These are phyloP conservation scores for Melieria omissa DNA, from an alignment of 2,888 invertebrate genomes.

Conservation along the genomic window DNA sequence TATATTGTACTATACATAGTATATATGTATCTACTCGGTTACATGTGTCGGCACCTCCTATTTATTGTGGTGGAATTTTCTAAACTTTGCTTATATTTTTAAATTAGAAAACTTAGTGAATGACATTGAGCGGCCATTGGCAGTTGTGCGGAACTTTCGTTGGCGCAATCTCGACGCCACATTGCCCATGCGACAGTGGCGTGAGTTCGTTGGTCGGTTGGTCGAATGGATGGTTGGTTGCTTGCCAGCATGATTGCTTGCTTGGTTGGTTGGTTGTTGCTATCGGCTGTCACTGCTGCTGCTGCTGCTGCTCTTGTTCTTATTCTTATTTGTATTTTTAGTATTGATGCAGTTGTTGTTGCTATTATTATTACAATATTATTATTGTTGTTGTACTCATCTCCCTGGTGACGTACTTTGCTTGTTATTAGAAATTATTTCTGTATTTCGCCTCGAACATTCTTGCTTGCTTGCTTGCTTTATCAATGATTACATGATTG, in stretches of 20 bases:
- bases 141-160: background rate
- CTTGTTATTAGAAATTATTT: constrained; percentile 46
- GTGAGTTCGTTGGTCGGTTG: too few species aligned
- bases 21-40: background rate
- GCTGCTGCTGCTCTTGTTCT: background rate
- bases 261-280: background rate
- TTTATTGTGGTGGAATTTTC: too few species aligned
- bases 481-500: constrained; percentile 46
- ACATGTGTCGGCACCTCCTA: too few species aligned
- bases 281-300: background rate
- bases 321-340: background rate
- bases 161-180: background rate
- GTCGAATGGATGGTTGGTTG: background rate
- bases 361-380: background rate
- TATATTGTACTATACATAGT: background rate
- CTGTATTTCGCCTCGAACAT: constrained; percentile 19
- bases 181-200: background rate
- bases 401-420: constrained; percentile 12
- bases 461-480: background rate
- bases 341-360: background rate
- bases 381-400: background rate
- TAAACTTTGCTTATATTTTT: too few species aligned
- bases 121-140: too few species aligned
- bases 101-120: too few species aligned
- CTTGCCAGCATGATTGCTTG: background rate